Evolutionary conservation across 1,140 invertebrate genomes (phyloP), one percentile per base, ranked within the genome.

Genomic region (Drosophila athabasca): DNA sequence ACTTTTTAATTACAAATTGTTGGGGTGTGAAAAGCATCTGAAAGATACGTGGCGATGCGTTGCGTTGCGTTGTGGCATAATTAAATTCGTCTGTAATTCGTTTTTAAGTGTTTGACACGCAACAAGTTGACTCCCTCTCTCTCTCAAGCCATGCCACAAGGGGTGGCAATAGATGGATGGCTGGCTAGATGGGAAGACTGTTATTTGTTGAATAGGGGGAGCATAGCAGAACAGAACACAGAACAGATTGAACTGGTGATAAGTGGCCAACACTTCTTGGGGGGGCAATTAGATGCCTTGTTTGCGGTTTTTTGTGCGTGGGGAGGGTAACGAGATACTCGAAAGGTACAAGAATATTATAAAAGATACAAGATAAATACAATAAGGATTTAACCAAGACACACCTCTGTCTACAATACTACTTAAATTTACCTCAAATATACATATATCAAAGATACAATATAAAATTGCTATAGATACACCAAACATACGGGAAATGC

Each of bases 61-160:
- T 35, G 31, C 31, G 31, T 2, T 39, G 35, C 35, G 35, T 11
- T 39, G 68, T 43, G 41, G 79, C 75, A 79, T 87, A 87, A 87
- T 87, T 87, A 87, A 87, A 88, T 87, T 87, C 61, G 61, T 59
- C 31, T 52, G 79, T 83, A 87, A 87, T 88, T 87, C 71, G 71
- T 75, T 82, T 79, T 76, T 62, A 77, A 84, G 78, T 85, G 82
- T 82, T 81, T 78, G 70, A 68, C 67, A 75, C 78, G 82, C 82
- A 87, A 87, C 82, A 87, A 80, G 81, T 84, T 51, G 46, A 61
- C 17, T 17, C 51, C 39, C 9, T 8, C 11, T 35, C 31, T 3
- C 31, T 11, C 35, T 39, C 35, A 9, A 39, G 35, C 35, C 29
- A 24, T 29, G 58, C 53, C 52, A 70, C 41, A 57, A 53, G 50